A percentile compares a stretch with the other conserved stretches of the same genome.
Conservation (phyloP, 2,888 invertebrate species). For the Stenichneumon culpator region DNA sequence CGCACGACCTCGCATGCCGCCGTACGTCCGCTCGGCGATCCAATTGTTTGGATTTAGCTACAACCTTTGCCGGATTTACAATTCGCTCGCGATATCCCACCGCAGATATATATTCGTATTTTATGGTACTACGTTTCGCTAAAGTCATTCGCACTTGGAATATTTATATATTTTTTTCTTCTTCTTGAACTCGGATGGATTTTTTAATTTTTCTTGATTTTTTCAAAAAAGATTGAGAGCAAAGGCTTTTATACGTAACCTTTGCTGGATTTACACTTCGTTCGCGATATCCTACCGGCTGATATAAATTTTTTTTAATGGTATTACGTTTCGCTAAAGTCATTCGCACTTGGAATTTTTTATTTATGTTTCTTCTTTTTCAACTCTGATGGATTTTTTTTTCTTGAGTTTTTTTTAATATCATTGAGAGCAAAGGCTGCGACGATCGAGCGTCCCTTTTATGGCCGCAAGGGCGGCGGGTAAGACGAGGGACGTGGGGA, state of each 20-base stretch:
- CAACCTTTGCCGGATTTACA: conserved; percentile 24
- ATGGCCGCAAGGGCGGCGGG: conserved; percentile 20
- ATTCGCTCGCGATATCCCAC: neutral
- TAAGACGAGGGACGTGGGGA: conserved; percentile 25
- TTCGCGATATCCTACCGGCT: too few species aligned
- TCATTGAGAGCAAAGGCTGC: conserved; percentile 12
- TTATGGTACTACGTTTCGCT: too few species aligned
- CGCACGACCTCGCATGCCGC: conserved; percentile 25
- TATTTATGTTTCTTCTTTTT: neutral
- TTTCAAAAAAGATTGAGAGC: too few species aligned
- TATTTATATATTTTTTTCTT: too few species aligned
- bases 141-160: too few species aligned
- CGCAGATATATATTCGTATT: neutral
- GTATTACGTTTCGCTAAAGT: too few species aligned
- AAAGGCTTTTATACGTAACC: neutral
- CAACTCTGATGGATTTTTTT: neutral
- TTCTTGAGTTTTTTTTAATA: neutral
- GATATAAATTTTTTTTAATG: neutral
- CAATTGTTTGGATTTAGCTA: conserved; percentile 35
- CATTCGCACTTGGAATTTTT: too few species aligned
- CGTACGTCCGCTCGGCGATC: neutral
- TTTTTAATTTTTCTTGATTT: neutral
- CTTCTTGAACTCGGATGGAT: too few species aligned
- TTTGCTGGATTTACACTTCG: too few species aligned
- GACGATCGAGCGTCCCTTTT: conserved; percentile 21